phyloP scores from a whole-genome alignment of 2,888 invertebrate genomes.

The Melinaea menophilus region DNA sequence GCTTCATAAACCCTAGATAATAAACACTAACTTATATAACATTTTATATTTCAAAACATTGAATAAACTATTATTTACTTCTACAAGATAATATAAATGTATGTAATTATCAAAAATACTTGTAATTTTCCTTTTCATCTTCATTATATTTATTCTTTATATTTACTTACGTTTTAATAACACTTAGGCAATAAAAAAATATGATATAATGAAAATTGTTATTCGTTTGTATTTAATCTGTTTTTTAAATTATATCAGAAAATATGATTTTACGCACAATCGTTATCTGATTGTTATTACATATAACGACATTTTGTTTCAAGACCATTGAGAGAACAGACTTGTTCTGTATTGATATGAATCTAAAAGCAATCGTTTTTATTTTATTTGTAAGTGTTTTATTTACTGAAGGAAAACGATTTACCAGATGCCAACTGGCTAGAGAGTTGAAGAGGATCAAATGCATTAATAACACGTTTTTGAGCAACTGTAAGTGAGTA shows the following conservation, averaged over 20 bases:
- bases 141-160: too few species aligned
- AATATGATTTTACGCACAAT: neutral
- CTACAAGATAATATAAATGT: too few species aligned
- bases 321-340: conserved; percentile 2
- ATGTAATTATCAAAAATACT: too few species aligned
- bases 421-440: conserved; percentile 50
- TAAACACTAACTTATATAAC: too few species aligned
- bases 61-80: too few species aligned
- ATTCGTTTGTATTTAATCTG: too few species aligned
- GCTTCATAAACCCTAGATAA: too few species aligned
- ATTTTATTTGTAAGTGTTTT: conserved; percentile 17
- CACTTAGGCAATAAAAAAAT: too few species aligned
- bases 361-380: conserved; percentile 19
- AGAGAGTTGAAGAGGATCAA: conserved; percentile 40
- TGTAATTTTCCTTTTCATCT: too few species aligned
- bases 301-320: conserved; percentile 8
- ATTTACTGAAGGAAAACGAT: conserved; percentile 38
- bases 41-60: too few species aligned
- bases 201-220: too few species aligned
- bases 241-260: neutral
- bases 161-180: neutral
- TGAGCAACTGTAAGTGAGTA: conserved; percentile 53
- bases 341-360: conserved; percentile 19
- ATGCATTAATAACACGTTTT: conserved; percentile 45
- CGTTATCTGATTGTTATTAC: neutral